A percentile compares a stretch with the other conserved stretches of the same genome.
Evolutionary conservation across 1,140 invertebrate genomes (phyloP).

Genomic region (Drosophila bipectinata): DNA sequence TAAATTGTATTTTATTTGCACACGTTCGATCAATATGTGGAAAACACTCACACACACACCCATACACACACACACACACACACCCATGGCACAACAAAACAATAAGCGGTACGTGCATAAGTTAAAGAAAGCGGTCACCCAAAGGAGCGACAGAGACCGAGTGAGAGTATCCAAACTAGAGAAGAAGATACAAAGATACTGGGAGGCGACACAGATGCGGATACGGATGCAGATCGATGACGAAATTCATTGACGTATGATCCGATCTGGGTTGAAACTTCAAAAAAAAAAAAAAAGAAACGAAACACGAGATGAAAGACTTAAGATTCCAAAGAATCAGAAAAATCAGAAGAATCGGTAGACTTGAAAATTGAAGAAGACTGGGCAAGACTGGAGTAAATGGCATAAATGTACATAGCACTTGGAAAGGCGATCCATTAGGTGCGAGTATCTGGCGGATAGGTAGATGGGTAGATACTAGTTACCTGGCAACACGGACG

Average conservation of each 20-base stretch:
- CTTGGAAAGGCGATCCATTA: conserved; percentile 39
- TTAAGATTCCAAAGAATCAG: conserved; percentile 5
- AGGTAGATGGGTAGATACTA: conserved; percentile 30
- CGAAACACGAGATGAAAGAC: conserved; percentile 1
- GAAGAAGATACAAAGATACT: conserved; percentile 17
- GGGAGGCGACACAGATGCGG: conserved; percentile 30
- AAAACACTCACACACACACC: conserved; percentile 40
- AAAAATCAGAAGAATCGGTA: neutral
- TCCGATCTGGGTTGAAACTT: neutral
- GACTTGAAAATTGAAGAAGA: neutral
- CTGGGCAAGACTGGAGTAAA: conserved; percentile 9
- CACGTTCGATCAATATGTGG: conserved; percentile 81
- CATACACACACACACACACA: conserved; percentile 24
- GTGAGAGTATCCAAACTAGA: neutral
- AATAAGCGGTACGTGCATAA: conserved; percentile 39
- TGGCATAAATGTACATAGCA: conserved; percentile 55
- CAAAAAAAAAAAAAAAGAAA: neutral
- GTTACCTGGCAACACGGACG: conserved; percentile 56
- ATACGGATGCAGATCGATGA: conserved; percentile 70
- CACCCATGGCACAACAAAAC: neutral
- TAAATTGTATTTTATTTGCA: conserved; percentile 83
- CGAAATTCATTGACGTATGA: conserved; percentile 46
- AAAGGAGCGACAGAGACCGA: conserved; percentile 1
- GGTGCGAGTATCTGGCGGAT: conserved; percentile 20
- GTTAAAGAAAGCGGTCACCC: conserved; percentile 50